Base-by-base conservation (phyloP, 2,113 vertebrate species). In the Ariopsis seemanni region DNA sequence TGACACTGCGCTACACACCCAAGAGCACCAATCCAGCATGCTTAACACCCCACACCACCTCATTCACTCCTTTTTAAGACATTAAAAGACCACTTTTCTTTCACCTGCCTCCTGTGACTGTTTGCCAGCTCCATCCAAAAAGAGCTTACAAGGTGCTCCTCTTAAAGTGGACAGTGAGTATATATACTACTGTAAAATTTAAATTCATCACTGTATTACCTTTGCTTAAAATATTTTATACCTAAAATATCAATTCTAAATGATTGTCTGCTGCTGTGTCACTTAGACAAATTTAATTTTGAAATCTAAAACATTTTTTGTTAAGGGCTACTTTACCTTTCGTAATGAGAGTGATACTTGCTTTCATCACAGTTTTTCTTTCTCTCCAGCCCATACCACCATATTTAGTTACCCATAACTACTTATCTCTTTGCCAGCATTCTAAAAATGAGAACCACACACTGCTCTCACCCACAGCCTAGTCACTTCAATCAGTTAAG, bases 401-500 rank as follows among this genome's bases (percentile, higher is more conserved):
- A 74, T 10, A n/a, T 55, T 81, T 82, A 87, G 65, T 30, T 81
- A 71, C 30, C 50, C 52, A 82, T 86, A 81, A 55, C 52, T 55
- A 42, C 42, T 42, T 42, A 71, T 79, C 50, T 58, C 17, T 86
- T 67, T 82, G 63, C 52, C 52, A 86, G 53, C 15, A 71, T 86
- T 71, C 25, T 42, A 69, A 27, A 65, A 14, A 81, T 58, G 10
- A 86, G 7, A 53, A 55, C 10, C 27, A 53, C 69, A 71, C 50
- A 82, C 8, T 48, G 78, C 57, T 82, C 55, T 87, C 65, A 17
- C 78, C 25, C 25, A 87, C 53, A 87, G 52, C 53, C 34, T 27
- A 48, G 22, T 82, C 78, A 82, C 65, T 81, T 72, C 22, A 60
- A 50, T 87, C 85, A 72, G 86, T 87, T 69, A 87, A 82, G 79